Percentiles rank a stretch among this genome's conserved stretches.
Conservation (phyloP, 92 coral and sea anemone species). For the Micromussa lordhowensis region DNA sequence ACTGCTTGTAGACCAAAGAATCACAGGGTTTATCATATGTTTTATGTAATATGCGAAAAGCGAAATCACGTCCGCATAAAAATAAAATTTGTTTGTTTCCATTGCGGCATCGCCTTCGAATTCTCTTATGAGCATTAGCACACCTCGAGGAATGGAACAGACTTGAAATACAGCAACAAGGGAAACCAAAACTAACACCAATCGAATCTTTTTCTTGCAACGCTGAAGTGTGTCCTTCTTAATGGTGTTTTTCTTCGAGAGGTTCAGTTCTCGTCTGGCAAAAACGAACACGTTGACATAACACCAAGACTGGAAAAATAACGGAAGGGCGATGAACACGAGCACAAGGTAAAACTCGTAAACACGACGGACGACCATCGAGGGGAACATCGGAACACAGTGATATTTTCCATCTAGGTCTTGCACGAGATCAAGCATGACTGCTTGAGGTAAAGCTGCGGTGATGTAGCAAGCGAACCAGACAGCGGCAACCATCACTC, state of each 20-base stretch:
- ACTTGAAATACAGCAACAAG: slow-evolving; percentile 71
- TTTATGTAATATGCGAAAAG: slow-evolving; percentile 71
- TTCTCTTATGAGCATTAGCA: slow-evolving; percentile 66
- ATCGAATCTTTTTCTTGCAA: slow-evolving; percentile 47
- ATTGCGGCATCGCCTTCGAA: slow-evolving; percentile 27
- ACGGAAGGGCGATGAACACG: slow-evolving; percentile 54
- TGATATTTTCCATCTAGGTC: neutral
- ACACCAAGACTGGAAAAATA: slow-evolving; percentile 59
- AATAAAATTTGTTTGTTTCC: slow-evolving; percentile 23
- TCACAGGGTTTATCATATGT: slow-evolving; percentile 77
- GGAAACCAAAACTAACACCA: slow-evolving; percentile 56
- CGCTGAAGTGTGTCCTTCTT: slow-evolving; percentile 16
- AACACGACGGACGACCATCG: slow-evolving; percentile 29
- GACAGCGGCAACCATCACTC: slow-evolving; percentile 45
- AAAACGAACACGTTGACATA: slow-evolving; percentile 52
- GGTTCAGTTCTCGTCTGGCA: slow-evolving; percentile 25
- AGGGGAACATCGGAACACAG: slow-evolving; percentile 47
- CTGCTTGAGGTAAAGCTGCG: slow-evolving; percentile 69
- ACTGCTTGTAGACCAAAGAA: slow-evolving; percentile 69
- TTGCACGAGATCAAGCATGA: slow-evolving; percentile 34
- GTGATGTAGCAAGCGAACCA: slow-evolving; percentile 73
- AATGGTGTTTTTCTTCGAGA: slow-evolving; percentile 6
- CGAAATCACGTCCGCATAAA: slow-evolving; percentile 52
- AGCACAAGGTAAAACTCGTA: slow-evolving; percentile 58
- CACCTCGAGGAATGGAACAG: slow-evolving; percentile 78